Evolutionary conservation across 1,140 invertebrate species (phyloP), one percentile per base, ranked within the genome.

Genomic region (Sminthurinus signatus): DNA sequence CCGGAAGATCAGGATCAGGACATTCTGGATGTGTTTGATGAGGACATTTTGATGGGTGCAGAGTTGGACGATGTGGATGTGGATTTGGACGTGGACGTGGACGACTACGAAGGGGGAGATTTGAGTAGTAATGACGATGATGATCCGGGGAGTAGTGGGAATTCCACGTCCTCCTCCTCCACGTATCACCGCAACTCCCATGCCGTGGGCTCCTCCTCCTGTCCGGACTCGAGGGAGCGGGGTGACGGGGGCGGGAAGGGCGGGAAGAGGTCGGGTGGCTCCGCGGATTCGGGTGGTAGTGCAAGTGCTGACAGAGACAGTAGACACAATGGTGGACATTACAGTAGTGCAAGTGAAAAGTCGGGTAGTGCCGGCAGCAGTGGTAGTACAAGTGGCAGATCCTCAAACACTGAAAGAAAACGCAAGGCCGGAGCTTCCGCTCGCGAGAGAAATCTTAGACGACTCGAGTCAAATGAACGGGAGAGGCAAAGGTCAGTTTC

Each of bases 401-500:
- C 48, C 39, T 36, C 36, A 25, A 31, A 43, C 23, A 48, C 2
- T 60, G 68, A 73, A n/a, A 70, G 85, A 25, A 80, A 85, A 69
- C 79, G 86, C 64, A 85, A 88, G 76, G 85, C 84, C 39, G 83
- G 83, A 1, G 79, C 88, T 29, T 87, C 83, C 62, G 87, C 88
- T 14, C 80, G 88, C 32, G 89, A 93, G 73, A 80, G 88, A 65
- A 92, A 91, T 75, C 74, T 90, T 23, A 80, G 89, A 28, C 80
- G 90, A 48, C 79, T 92, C 48, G 89, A 92, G 76, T 90, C 88
- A 73, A 93, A 93, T 77, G 89, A 93, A 75, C 78, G 89, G 64
- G 89, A 93, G 76, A 78, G 89, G 68, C 88, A 89, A 83, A 81
- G 90, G n/a, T n/a, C n/a, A n/a, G n/a, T n/a, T n/a, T n/a, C n/a